Evolutionary conservation across 2,888 invertebrate genomes (phyloP), one percentile per base, ranked within the genome.

Genomic region (Resseliella maxima): DNA sequence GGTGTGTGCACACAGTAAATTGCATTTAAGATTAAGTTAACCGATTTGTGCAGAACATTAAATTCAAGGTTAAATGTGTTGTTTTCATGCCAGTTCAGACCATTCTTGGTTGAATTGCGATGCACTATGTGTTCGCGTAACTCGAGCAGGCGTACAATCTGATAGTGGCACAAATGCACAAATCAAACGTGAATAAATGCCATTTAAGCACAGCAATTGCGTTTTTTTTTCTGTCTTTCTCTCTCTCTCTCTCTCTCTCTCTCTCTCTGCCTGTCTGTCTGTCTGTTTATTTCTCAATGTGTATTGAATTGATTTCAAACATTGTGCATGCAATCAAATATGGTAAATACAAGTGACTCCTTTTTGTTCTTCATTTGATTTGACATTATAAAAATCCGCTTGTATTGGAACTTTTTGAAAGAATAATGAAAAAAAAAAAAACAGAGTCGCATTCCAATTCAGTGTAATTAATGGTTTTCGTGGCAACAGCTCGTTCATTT

Each of bases 391-490:
- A 72, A 35, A 72, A 72, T 72, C 72, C n/a, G 72, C 72, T 27
- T 72, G 72, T 21, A 31, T 15, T n/a, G n/a, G 2, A 72, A 35
- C 72, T 72, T 50, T 41, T 50, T 50, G 50, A 10, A 18, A 10
- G 15, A 50, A 8, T 24, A 24, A 12, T 8, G 59, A 12, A 27
- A 59, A 59, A 59, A 59, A 59, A n/a, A n/a, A 10, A 72, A n/a
- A 24, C n/a, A 8, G 12, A n/a, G 24, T 18, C 46, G 8, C 46
- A 59, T 24, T 59, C 31, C 18, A 35, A 72, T 72, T 27, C 72
- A n/a, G 31, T 72, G 72, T 72, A 72, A 72, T 72, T 72, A 72
- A 72, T 72, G 72, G 72, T 72, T 72, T 72, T 72, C 72, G 72
- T 72, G 35, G 72, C 72, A 72, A 72, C 31, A 72, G 31, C 31